These are phyloP conservation scores for Meteorus cinctellus DNA, from an alignment of 2,888 invertebrate genomes.

Conservation along the genomic window DNA sequence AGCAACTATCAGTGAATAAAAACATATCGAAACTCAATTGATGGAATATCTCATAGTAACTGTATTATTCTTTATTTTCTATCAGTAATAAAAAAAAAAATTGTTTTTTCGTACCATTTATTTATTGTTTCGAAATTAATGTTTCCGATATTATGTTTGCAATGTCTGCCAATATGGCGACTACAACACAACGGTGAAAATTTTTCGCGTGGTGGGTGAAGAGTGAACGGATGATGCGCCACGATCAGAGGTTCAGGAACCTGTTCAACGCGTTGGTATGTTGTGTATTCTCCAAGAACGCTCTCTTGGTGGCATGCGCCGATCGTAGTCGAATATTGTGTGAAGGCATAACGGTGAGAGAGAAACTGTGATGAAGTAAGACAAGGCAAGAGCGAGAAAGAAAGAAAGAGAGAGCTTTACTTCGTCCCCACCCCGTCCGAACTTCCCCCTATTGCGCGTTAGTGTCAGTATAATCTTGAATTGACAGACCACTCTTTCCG, in stretches of 20 bases:
- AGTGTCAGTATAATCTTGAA: conserved; percentile 13
- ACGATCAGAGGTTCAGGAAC: conserved; percentile 50
- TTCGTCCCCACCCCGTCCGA: conserved; percentile 49
- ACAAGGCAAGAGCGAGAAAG: conserved; percentile 36
- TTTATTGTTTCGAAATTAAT: background rate
- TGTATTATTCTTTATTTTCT: background rate
- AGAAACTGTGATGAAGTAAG: conserved; percentile 34
- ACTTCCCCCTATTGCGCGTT: conserved; percentile 42
- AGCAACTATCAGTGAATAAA: background rate
- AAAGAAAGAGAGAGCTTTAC: conserved; percentile 49
- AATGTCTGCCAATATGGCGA: conserved; percentile 39
- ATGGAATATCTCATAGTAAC: background rate
- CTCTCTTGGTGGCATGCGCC: conserved; percentile 54
- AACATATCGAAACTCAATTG: background rate
- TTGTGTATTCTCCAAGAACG: conserved; percentile 53
- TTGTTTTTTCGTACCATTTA: conserved; percentile 22
- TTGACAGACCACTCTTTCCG: conserved; percentile 21
- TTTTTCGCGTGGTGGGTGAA: conserved; percentile 19
- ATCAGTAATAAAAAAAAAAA: conserved; percentile 13
- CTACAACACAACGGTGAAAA: conserved; percentile 14
- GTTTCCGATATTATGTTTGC: conserved; percentile 9
- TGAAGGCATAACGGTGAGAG: conserved; percentile 29
- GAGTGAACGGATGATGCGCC: conserved; percentile 36
- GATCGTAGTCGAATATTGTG: conserved; percentile 42
- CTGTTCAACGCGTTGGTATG: conserved; percentile 48